Evolutionary conservation across 2,113 vertebrate genomes (phyloP).

Genomic region (Cheirogaleus medius): DNA sequence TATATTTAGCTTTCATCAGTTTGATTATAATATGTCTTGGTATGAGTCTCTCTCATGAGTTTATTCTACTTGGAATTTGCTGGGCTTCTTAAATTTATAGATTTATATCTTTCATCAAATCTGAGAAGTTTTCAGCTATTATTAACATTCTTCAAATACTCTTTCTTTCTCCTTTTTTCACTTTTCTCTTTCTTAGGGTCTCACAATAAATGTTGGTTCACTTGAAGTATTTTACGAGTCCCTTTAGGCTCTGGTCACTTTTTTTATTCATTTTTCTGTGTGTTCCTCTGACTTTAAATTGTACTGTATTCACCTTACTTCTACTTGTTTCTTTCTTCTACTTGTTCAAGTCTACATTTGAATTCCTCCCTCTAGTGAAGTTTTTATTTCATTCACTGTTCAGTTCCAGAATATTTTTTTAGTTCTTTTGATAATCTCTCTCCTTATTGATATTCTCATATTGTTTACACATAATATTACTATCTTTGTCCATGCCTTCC

Average conservation of each 20-base stretch:
- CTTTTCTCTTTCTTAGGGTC: neutral
- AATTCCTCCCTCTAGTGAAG: no score
- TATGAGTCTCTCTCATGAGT: neutral
- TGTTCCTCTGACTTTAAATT: neutral
- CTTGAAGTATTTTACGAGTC: neutral
- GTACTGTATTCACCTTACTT: neutral
- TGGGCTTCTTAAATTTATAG: neutral
- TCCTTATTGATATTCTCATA: neutral
- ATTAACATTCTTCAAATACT: neutral
- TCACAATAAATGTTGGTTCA: no score
- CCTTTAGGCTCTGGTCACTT: neutral
- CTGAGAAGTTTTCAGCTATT: neutral
- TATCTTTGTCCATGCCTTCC: no score
- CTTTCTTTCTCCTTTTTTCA: neutral
- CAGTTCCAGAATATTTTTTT: neutral
- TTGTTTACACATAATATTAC: neutral
- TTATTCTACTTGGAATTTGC: neutral
- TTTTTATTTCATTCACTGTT: neutral
- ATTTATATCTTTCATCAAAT: neutral
- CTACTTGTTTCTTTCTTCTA: neutral
- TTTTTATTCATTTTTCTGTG: neutral
- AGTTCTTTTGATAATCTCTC: neutral
- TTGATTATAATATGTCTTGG: neutral
- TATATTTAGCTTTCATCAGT: neutral
- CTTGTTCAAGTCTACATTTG: neutral